Percentiles rank a stretch among this genome's conserved stretches.
Conservation (phyloP, 2,113 vertebrate genomes). For the Leucosticte australis region DNA sequence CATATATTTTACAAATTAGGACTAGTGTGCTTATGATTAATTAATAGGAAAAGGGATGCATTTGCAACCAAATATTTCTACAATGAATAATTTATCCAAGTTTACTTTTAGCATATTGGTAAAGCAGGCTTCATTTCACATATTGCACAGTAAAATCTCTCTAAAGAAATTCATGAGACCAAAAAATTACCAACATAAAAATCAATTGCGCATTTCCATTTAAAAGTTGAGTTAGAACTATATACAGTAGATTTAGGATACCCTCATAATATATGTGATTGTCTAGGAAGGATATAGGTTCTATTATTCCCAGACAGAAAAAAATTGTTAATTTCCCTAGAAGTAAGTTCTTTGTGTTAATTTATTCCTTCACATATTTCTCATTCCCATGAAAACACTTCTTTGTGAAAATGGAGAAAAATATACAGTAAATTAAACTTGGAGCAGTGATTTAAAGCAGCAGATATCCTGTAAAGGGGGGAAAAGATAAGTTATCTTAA, state of each 20-base stretch:
- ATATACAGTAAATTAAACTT: constrained; percentile 3
- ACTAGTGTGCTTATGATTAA: constrained; percentile 17
- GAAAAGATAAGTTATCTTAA: constrained; percentile 20
- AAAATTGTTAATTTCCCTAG: not conserved
- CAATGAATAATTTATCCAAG: constrained; percentile 47
- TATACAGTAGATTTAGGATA: not conserved
- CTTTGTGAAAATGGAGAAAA: not conserved
- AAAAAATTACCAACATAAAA: constrained; percentile 28
- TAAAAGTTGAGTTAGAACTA: not conserved
- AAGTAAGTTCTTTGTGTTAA: constrained; percentile 20
- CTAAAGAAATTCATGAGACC: not conserved
- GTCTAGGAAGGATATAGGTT: not conserved
- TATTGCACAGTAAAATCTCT: not conserved
- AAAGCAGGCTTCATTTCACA: constrained; percentile 11
- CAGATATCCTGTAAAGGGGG: not conserved
- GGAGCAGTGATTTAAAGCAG: not conserved
- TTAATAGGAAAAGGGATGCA: constrained; percentile 27
- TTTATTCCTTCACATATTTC: constrained; percentile 34
- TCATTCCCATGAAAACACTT: not conserved
- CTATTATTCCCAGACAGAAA: not conserved
- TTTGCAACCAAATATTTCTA: constrained; percentile 33
- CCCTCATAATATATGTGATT: not conserved
- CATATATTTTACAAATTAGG: not conserved
- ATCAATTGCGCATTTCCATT: constrained; percentile 32
- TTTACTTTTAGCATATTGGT: constrained; percentile 32